Percentiles rank a stretch among this genome's conserved stretches.
Evolutionary conservation across 1,140 invertebrate genomes (phyloP).

Genomic region (Onthophagus taurus): DNA sequence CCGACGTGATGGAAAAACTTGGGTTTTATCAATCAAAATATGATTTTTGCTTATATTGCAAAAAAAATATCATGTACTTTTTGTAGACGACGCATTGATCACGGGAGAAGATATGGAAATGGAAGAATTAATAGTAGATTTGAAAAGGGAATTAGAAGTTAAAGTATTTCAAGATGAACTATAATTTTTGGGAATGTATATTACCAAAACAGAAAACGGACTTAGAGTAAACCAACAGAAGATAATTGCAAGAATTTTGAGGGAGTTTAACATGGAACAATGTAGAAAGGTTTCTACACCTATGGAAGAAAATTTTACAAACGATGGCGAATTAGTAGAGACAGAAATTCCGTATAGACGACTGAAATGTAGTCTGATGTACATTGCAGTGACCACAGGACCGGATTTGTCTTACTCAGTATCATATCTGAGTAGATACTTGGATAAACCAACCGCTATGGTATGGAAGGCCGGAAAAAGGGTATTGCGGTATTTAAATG

Average conservation of each 20-base stretch:
- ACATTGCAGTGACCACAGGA: too few relatives aligned
- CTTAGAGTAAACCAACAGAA: not conserved
- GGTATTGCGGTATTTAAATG: conserved; percentile 1
- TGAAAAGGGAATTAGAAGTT: too few relatives aligned
- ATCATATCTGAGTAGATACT: conserved; percentile 3
- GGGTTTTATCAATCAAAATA: conserved; percentile 6
- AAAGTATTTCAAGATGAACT: too few relatives aligned
- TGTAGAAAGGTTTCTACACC: not conserved
- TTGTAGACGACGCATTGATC: too few relatives aligned
- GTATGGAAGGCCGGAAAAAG: conserved; percentile 7
- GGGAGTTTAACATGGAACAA: not conserved
- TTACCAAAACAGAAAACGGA: not conserved
- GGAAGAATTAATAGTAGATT: too few relatives aligned
- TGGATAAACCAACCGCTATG: conserved; percentile 7
- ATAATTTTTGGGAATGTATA: not conserved
- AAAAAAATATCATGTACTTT: too few relatives aligned
- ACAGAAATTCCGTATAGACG: not conserved
- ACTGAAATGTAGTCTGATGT: too few relatives aligned
- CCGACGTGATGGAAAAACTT: conserved; percentile 3
- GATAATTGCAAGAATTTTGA: not conserved
- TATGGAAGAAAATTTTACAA: not conserved
- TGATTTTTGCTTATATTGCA: too few relatives aligned
- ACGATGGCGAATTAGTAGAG: not conserved
- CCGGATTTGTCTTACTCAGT: too few relatives aligned
- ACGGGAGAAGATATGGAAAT: too few relatives aligned